Evolutionary conservation across 1,140 invertebrate genomes (phyloP), one percentile per base, ranked within the genome.

Genomic region (Hesperophylax magnus): DNA sequence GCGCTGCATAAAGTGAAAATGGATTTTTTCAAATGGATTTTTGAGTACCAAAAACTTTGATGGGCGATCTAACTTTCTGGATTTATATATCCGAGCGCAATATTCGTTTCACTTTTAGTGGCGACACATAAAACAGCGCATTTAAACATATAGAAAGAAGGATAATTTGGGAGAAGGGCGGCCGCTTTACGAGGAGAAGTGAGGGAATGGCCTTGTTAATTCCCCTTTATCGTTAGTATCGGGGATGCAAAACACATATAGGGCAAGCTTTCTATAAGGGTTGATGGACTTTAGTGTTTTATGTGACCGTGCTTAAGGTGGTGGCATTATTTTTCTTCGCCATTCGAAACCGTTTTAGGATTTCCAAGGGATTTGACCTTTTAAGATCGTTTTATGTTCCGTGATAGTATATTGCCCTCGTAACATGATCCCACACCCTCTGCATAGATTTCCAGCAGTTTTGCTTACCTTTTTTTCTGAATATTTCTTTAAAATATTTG

Each of bases 21-120:
- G 86, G 85, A 85, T 87, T 88, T 88, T 89, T 89, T 89, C 86
- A 88, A 90, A 90, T 89, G 89, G 89, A 89, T 89, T 90, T 89
- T 89, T 90, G 88, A 90, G 89, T 89, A 86, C 88, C 77, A 84
- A 80, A 86, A 87, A 88, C 86, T 89, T 90, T 90, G 88, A 90
- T 89, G 86, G 87, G 79, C 84, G 86, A 90, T 89, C 88, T 87
- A 89, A 89, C 39, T 78, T 78, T 69, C 24, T 52, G 77, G 77
- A 78, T 78, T 78, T 78, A 67, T 78, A 69, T 53, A 56, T 78
- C 86, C 86, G 86, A 85, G 82, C 82, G 53, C 27, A 85, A 88
- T 86, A 86, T 86, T 88, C 87, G 87, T 88, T 88, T 88, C 87
- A 87, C 81, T 87, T 87, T 89, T 89, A 89, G 86, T 85, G 85